Evolutionary conservation across 1,140 invertebrate genomes (phyloP).

Genomic region (Akabosia matsudoensis): DNA sequence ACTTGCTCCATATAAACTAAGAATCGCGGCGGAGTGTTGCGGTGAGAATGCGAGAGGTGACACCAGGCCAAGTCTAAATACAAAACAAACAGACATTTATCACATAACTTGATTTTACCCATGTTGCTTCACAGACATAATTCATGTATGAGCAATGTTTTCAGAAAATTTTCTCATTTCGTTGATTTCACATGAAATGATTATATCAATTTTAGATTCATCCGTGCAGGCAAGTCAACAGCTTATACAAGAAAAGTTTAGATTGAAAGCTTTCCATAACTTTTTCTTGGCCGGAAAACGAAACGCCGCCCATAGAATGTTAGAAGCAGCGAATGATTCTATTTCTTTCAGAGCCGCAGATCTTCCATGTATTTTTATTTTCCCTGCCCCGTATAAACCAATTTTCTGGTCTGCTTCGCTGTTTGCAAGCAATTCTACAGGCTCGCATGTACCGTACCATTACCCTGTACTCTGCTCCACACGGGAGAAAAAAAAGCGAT

Average conservation of each 20-base stretch:
- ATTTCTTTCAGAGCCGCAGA: not conserved
- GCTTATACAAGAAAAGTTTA: too few species aligned
- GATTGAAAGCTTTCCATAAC: not conserved
- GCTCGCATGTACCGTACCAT: too few species aligned
- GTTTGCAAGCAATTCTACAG: too few species aligned
- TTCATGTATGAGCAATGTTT: too few species aligned
- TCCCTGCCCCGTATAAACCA: not conserved
- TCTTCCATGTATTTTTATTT: not conserved
- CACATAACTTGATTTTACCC: not conserved
- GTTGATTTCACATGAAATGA: too few species aligned
- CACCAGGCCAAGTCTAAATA: conserved; percentile 42
- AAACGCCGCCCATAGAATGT: not conserved
- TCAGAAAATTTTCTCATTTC: too few species aligned
- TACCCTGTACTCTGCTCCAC: too few species aligned
- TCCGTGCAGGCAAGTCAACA: too few species aligned
- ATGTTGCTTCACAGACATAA: too few species aligned
- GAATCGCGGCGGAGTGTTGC: conserved; percentile 45
- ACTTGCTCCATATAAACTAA: conserved; percentile 46
- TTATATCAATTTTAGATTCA: too few species aligned
- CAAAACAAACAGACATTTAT: not conserved
- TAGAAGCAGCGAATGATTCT: not conserved
- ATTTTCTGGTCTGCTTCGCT: not conserved
- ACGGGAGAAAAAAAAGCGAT: too few species aligned
- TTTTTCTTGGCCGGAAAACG: not conserved
- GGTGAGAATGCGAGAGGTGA: conserved; percentile 45